Evolutionary conservation across 1,140 invertebrate genomes (phyloP), one percentile per base, ranked within the genome.

Genomic region (Aphelenchoides besseyi): DNA sequence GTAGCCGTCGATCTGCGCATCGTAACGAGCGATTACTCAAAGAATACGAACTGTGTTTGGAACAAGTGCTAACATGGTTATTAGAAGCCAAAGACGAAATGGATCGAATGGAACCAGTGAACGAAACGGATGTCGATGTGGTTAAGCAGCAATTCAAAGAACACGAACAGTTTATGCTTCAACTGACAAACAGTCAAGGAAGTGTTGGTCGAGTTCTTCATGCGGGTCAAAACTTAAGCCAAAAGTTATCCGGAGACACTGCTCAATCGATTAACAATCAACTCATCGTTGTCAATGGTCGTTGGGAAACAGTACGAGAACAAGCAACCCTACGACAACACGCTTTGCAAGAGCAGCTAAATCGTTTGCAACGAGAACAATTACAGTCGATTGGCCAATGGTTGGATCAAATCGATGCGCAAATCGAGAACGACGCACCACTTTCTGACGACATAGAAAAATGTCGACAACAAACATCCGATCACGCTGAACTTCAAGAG

Each of bases 141-240:
- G 79, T 81, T 2, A 80, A 76, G 29, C 37, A 74, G 18, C 74
- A 84, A 63, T 82, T 82, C 61, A 68, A 71, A 52, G 79, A 82
- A 33, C 82, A 84, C 57, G 81, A 82, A 68, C 69, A 68, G n/a
- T 82, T 79, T 61, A 83, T 82, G 79, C 52, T 71, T 16, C 79
- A 71, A 23, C 52, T 82, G 36, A 85, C 82, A 3, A 69, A 82
- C 23, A 83, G 80, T 69, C 82, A 82, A 62, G 80, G 83, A 33
- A 77, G 70, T n/a, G 80, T 82, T 23, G 82, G 80, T 3, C 30
- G 73, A 18, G 82, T 84, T 9, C 64, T 84, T 16, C 82, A 80
- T 59, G 48, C 78, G 80, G 79, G 79, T 9, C 79, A 81, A 41
- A 69, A 80, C 18, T 36, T 80, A 32, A 78, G 70, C 29, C 71